Evolutionary conservation across 2,113 vertebrate genomes (phyloP).

Genomic region (Nannospalax galili): DNA sequence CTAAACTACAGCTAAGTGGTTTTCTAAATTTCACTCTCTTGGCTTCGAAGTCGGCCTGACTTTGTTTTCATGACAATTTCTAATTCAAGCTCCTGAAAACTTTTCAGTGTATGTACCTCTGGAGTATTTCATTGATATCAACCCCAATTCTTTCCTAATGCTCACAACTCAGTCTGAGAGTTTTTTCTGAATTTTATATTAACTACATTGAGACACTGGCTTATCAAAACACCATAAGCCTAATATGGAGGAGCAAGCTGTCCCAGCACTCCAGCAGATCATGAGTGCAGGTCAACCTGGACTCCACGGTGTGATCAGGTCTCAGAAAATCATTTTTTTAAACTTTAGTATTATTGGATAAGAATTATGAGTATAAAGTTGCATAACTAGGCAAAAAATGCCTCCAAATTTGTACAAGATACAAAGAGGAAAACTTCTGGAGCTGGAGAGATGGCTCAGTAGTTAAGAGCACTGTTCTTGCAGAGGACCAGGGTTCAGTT

Average conservation of each 20-base stretch:
- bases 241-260: background rate
- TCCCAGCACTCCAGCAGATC: background rate
- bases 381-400: background rate
- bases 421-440: background rate
- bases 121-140: background rate
- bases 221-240: background rate
- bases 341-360: background rate
- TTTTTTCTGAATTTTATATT: background rate
- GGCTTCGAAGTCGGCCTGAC: background rate
- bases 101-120: background rate
- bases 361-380: background rate
- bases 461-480: no score
- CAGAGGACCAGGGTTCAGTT: no score
- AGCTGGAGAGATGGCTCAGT: no score
- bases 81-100: background rate
- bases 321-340: background rate
- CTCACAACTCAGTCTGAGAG: background rate
- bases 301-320: background rate
- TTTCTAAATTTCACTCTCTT: background rate
- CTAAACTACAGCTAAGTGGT: background rate
- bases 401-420: background rate
- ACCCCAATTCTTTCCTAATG: background rate
- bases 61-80: background rate
- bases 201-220: background rate
- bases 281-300: background rate